These are phyloP conservation scores for Coptotermes formosanus DNA, from an alignment of 1,140 invertebrate species.

Conservation along the genomic window DNA sequence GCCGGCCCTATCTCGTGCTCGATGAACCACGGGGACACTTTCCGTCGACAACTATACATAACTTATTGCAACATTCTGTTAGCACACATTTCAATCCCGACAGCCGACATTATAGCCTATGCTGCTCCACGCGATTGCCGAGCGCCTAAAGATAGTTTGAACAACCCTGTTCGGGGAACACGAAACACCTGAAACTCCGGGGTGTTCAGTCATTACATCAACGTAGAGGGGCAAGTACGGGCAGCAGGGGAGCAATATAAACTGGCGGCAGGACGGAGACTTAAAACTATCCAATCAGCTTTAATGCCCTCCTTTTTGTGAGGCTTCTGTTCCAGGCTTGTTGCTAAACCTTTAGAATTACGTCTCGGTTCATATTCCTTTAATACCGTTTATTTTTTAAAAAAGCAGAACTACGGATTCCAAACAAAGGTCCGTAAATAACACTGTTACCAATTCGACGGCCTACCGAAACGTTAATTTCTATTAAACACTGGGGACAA, in stretches of 20 bases:
- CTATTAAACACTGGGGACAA: no score
- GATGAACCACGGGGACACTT: no score
- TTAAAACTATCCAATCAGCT: slow-evolving; percentile 13
- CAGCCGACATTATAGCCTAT: no score
- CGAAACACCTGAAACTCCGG: neutral
- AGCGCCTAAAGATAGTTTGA: neutral
- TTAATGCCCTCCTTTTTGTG: neutral
- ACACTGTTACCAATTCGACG: neutral
- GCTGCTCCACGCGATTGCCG: no score
- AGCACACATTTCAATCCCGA: no score
- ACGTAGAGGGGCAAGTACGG: no score
- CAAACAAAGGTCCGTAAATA: neutral
- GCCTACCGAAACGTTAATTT: no score
- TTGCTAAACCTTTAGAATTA: neutral
- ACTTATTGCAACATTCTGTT: no score
- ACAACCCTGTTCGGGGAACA: neutral
- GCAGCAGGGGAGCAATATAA: neutral
- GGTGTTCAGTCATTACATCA: neutral
- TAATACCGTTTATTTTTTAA: neutral
- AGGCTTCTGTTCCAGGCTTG: neutral
- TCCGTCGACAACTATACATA: no score
- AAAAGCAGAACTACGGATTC: neutral
- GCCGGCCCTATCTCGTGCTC: no score
- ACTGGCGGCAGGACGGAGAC: neutral
- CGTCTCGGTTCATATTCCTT: neutral